phyloP scores from a whole-genome alignment of 2,888 invertebrate genomes.

The Eilema depressum region DNA sequence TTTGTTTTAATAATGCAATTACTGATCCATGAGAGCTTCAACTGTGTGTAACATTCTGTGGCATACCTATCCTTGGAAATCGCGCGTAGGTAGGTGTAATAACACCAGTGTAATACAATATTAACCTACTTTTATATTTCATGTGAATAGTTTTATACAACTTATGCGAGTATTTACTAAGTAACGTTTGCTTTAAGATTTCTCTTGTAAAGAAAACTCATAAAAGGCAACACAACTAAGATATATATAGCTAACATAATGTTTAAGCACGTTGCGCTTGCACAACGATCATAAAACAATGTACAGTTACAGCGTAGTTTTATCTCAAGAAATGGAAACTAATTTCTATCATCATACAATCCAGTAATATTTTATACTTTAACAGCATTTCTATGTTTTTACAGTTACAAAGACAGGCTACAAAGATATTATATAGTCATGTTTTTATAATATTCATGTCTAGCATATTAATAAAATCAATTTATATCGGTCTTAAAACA shows the following conservation, averaged over 20 bases:
- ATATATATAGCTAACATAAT: slow-evolving; percentile 4
- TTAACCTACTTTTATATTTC: slow-evolving; percentile 42
- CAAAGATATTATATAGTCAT: background rate
- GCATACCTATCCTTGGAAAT: background rate
- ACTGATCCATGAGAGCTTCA: background rate
- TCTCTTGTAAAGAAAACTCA: slow-evolving; percentile 9
- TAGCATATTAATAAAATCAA: background rate
- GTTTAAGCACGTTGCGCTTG: background rate
- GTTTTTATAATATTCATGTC: background rate
- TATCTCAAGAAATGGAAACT: background rate
- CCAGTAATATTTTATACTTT: background rate
- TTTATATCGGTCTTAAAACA: background rate
- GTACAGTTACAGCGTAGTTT: slow-evolving; percentile 21
- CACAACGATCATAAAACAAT: slow-evolving; percentile 6
- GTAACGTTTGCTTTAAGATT: slow-evolving; percentile 8
- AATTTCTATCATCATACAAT: background rate
- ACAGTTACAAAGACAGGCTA: background rate
- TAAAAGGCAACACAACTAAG: background rate
- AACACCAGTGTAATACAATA: slow-evolving; percentile 5
- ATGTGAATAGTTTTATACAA: slow-evolving; percentile 38
- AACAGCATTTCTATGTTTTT: background rate
- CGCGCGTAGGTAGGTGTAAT: background rate
- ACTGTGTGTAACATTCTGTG: background rate
- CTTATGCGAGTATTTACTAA: background rate
- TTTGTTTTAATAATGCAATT: background rate